These are phyloP conservation scores for Lagodon rhomboides DNA, from an alignment of 2,797 vertebrate species.

Conservation along the genomic window DNA sequence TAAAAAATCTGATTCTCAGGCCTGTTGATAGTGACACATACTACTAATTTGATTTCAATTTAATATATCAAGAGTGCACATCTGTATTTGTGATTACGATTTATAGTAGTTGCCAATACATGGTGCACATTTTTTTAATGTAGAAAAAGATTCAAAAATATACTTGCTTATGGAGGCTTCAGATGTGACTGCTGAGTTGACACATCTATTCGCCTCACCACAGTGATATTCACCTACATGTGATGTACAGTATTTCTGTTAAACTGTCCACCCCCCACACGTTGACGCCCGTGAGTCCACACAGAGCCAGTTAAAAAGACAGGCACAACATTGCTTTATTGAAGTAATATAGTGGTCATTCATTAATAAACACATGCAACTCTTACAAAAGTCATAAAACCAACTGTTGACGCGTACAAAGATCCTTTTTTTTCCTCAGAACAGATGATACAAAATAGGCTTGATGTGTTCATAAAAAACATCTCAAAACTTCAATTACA, in stretches of 20 bases:
- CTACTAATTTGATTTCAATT: too few species aligned
- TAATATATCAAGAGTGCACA: too few species aligned
- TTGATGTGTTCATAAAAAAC: constrained; percentile 73
- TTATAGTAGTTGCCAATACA: too few species aligned
- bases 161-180: too few species aligned
- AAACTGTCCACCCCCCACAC: not conserved
- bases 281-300: not conserved
- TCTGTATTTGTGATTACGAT: too few species aligned
- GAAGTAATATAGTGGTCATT: constrained; percentile 70
- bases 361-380: constrained; percentile 73
- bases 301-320: constrained; percentile 46
- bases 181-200: not conserved
- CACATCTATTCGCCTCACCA: not conserved
- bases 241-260: not conserved
- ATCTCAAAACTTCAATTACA: constrained; percentile 61
- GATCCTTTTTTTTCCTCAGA: constrained; percentile 37
- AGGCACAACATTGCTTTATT: constrained; percentile 73
- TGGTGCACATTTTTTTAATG: too few species aligned
- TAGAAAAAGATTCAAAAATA: too few species aligned
- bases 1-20: too few species aligned
- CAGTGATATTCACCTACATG: not conserved
- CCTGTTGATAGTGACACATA: too few species aligned
- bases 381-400: constrained; percentile 81
- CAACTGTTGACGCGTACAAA: constrained; percentile 68
- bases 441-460: constrained; percentile 67